Conservation (phyloP, 1,140 invertebrate species). For the Hyles euphorbiae region DNA sequence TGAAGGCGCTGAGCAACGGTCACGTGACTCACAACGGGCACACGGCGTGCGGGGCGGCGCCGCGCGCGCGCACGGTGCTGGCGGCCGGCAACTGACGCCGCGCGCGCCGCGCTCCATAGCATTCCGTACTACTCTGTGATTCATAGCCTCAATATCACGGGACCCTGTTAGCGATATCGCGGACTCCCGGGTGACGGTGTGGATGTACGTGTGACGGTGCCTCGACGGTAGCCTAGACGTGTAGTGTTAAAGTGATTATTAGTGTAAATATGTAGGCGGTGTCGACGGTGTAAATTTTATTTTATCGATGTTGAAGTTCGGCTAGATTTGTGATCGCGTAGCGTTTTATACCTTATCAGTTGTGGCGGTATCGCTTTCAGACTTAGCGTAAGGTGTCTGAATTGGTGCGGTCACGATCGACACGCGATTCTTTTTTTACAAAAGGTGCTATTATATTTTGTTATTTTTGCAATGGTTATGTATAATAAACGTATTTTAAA, state of each 20-base stretch:
- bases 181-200: constrained; percentile 19
- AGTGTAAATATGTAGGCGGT: constrained; percentile 66
- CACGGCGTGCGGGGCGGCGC: constrained; percentile 42
- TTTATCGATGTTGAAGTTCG: constrained; percentile 58
- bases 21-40: constrained; percentile 36
- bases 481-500: too few relatives aligned
- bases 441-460: constrained; percentile 2
- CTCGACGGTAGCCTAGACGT: constrained; percentile 12
- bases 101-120: constrained; percentile 14
- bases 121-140: constrained; percentile 43
- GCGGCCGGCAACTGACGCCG: constrained; percentile 62
- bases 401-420: background rate
- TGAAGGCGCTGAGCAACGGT: constrained; percentile 61
- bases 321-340: constrained; percentile 67
- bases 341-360: constrained; percentile 64
- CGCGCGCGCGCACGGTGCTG: constrained; percentile 59
- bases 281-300: constrained; percentile 68
- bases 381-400: constrained; percentile 3
- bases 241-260: constrained; percentile 64
- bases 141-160: constrained; percentile 25
- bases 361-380: constrained; percentile 33
- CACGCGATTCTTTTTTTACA: background rate
- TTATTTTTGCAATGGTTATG: too few relatives aligned
- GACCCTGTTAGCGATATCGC: constrained; percentile 17
- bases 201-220: constrained; percentile 3